These are phyloP conservation scores for Archilochus colubris DNA, from an alignment of 2,113 vertebrate species.

Conservation along the genomic window DNA sequence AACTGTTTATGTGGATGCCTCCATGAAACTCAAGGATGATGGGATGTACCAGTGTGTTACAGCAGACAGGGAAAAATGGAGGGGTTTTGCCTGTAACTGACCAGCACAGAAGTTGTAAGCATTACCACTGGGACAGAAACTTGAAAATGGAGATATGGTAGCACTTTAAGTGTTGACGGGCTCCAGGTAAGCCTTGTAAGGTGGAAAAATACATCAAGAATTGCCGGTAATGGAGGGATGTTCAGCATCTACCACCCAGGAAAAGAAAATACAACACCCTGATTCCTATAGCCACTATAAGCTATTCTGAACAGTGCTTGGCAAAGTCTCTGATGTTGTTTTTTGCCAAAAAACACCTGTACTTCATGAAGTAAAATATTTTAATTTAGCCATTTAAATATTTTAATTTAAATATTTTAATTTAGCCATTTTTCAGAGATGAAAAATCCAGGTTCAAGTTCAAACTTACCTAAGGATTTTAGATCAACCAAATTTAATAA, in stretches of 20 bases:
- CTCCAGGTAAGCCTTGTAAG: neutral
- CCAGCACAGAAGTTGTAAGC: neutral
- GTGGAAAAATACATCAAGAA: neutral
- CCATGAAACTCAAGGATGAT: neutral
- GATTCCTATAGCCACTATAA: neutral
- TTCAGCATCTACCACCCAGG: neutral
- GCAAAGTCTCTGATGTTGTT: neutral
- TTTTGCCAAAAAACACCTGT: neutral
- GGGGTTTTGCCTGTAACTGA: neutral
- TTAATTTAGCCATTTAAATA: neutral
- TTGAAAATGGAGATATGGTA: neutral
- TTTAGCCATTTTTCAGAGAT: neutral
- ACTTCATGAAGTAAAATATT: neutral
- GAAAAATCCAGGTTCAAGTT: neutral
- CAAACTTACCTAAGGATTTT: neutral
- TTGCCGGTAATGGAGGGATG: neutral
- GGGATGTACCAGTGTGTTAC: neutral
- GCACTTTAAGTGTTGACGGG: neutral
- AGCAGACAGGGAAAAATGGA: neutral
- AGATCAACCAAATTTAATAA: neutral
- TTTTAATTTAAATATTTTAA: neutral
- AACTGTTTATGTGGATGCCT: neutral
- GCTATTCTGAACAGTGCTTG: neutral
- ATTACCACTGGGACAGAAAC: neutral
- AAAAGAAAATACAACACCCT: neutral